Evolutionary conservation across 1,140 invertebrate genomes (phyloP), one percentile per base, ranked within the genome.

Genomic region (Zaprionus taronus): DNA sequence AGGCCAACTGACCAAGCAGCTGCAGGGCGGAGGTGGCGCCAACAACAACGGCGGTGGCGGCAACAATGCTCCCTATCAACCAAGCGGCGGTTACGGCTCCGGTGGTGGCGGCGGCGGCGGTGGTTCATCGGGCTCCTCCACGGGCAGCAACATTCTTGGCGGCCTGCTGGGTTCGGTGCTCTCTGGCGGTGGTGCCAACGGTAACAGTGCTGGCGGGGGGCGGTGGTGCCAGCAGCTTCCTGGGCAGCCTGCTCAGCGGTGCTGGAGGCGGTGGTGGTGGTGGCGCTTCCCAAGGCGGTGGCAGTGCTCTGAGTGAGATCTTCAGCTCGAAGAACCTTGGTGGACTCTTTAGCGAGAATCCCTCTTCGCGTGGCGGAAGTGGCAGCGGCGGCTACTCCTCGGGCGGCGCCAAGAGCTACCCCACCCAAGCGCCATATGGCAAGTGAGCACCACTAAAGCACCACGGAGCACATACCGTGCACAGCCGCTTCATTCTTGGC

Each of bases 271-370:
- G 89, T n/a, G 79, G 31, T n/a, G 79, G 31, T 34, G 31, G 77
- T 12, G 73, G 44, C 12, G 55, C 53, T n/a, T 41, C 15, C 5
- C 53, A 17, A 38, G 77, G 75, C 28, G 65, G 80, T 0, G 58
- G 69, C n/a, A 49, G 85, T 1, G 81, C 73, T 12, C 68, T 92
- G 0, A 60, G 89, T 53, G 91, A 92, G 31, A 81, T 92, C 57
- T 83, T 92, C 36, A 85, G 65, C 64, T 92, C 91, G 0, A 87
- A 89, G 62, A 91, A 92, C 65, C 81, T 92, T 28, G 91, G 91
- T 34, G 91, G 91, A 0, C 81, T 92, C 24, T 92, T 92, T 69
- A 92, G 89, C 66, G 91, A 92, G 75, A 91, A 91, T 67, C 91
- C 91, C 1, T 86, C 80, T 0, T 71, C 80, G 1, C 63, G 79